phyloP scores from a whole-genome alignment of 2,888 invertebrate genomes.

The Oligia strigilis region DNA sequence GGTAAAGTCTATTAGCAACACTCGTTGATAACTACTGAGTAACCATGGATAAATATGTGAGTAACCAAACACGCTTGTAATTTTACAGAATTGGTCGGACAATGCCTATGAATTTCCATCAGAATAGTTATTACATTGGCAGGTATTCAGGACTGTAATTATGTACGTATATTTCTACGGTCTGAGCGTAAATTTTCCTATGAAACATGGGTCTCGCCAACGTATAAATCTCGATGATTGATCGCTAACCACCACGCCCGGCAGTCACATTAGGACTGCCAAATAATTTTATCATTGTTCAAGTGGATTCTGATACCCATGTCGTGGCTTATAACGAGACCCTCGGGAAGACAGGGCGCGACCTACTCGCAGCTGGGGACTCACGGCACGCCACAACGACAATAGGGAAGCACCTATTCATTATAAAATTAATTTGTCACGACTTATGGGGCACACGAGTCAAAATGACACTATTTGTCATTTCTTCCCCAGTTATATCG shows the following conservation, averaged over 20 bases:
- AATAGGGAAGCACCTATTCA: conserved; percentile 40
- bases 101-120: conserved; percentile 13
- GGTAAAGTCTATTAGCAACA: conserved; percentile 51
- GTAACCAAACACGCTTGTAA: conserved; percentile 25
- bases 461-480: conserved; percentile 19
- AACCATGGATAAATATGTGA: background rate
- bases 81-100: conserved; percentile 11
- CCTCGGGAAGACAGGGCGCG: conserved; percentile 46
- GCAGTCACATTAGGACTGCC: conserved; percentile 18
- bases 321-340: conserved; percentile 41
- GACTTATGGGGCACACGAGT: conserved; percentile 21
- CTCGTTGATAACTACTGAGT: conserved; percentile 30
- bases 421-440: conserved; percentile 45
- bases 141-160: conserved; percentile 30
- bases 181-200: conserved; percentile 12
- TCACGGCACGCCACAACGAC: conserved; percentile 36
- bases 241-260: conserved; percentile 15
- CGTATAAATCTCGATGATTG: conserved; percentile 45
- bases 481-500: background rate
- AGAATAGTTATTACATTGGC: conserved; percentile 11
- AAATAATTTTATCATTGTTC: conserved; percentile 43
- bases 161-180: conserved; percentile 16
- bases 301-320: conserved; percentile 39
- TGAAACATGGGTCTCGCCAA: conserved; percentile 15
- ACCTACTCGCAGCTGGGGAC: conserved; percentile 37